These are phyloP conservation scores for Orchesella cincta DNA, from an alignment of 1,140 invertebrate genomes.

Conservation along the genomic window DNA sequence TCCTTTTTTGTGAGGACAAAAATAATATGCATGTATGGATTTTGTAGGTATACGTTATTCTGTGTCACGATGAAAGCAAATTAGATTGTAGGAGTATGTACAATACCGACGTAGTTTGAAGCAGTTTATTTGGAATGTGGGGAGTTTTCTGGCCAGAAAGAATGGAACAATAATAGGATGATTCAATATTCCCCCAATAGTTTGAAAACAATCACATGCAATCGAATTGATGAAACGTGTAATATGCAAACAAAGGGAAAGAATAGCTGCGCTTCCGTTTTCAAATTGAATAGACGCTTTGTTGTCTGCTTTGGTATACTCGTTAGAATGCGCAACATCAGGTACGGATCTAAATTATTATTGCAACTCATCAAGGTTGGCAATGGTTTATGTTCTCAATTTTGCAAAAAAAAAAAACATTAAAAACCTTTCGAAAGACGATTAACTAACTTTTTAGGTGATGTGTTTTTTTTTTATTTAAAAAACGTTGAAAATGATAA, in stretches of 20 bases:
- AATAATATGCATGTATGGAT: too few relatives aligned
- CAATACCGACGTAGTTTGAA: too few relatives aligned
- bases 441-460: too few relatives aligned
- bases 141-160: background rate
- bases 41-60: too few relatives aligned
- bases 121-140: too few relatives aligned
- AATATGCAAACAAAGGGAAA: background rate
- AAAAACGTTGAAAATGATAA: constrained; percentile 4
- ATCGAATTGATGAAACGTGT: too few relatives aligned
- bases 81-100: background rate
- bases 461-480: constrained; percentile 4
- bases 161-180: constrained; percentile 17
- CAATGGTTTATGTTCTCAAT: background rate
- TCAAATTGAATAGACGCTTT: constrained; percentile 34
- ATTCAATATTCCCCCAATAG: background rate
- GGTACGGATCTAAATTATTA: too few relatives aligned
- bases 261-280: constrained; percentile 42
- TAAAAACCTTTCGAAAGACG: background rate
- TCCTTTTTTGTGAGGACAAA: too few relatives aligned
- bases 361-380: too few relatives aligned
- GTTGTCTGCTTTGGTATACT: too few relatives aligned
- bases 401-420: background rate
- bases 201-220: constrained; percentile 13
- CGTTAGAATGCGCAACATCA: too few relatives aligned
- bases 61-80: background rate